Conservation (phyloP, 1,140 invertebrate genomes). For the Ganaspis sp. region DNA sequence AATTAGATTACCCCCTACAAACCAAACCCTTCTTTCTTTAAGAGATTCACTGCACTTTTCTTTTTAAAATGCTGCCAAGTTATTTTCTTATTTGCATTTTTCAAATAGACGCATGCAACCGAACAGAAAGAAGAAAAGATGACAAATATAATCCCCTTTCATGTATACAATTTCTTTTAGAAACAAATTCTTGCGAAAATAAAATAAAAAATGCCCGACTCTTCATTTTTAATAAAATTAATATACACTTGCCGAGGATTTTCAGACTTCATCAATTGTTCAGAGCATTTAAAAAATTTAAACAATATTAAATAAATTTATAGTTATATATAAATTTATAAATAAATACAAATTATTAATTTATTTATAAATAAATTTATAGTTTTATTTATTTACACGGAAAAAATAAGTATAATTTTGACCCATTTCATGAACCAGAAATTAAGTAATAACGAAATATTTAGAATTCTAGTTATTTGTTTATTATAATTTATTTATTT, state of each 20-base stretch:
- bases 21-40: slow-evolving; percentile 12
- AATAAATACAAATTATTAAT: no score
- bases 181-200: not conserved
- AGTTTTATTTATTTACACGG: no score
- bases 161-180: not conserved
- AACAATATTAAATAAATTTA: no score
- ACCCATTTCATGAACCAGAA: no score
- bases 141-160: not conserved
- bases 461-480: no score
- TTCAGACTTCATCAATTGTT: no score
- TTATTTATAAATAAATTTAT: no score
- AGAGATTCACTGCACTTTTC: not conserved
- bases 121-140: slow-evolving; percentile 1
- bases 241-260: not conserved
- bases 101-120: not conserved
- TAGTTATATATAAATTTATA: no score
- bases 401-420: no score
- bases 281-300: no score
- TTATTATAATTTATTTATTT: no score
- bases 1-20: slow-evolving; percentile 17
- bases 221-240: not conserved
- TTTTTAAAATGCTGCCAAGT: slow-evolving; percentile 2
- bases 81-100: slow-evolving; percentile 14
- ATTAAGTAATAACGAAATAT: no score
- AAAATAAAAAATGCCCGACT: not conserved